phyloP scores from a whole-genome alignment of 2,113 vertebrate genomes.

The Pseudois nayaur region DNA sequence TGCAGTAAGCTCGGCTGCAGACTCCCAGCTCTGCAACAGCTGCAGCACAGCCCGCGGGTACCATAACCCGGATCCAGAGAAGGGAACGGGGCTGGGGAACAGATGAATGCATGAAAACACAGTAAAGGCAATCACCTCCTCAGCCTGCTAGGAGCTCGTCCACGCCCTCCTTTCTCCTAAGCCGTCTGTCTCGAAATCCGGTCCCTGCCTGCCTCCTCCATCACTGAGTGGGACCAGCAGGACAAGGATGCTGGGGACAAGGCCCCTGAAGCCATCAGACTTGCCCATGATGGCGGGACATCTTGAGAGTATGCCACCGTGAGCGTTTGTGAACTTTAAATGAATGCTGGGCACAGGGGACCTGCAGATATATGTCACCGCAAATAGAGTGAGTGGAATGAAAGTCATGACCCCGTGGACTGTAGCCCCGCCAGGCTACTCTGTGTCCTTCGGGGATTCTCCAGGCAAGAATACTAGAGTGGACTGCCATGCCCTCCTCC shows the following conservation, averaged over 20 bases:
- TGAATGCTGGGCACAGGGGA: accelerated
- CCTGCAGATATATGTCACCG: accelerated
- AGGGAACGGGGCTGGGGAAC: accelerated
- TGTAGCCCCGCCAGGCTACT: neutral
- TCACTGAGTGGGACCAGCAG: neutral
- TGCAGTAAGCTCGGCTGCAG: accelerated
- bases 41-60: accelerated
- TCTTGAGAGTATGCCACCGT: accelerated
- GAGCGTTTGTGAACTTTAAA: accelerated
- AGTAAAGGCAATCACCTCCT: neutral
- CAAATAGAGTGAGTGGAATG: neutral
- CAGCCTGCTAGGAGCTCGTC: accelerated
- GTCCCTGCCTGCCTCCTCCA: too few relatives aligned
- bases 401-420: accelerated
- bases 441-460: neutral
- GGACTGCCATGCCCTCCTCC: neutral
- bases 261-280: neutral
- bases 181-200: accelerated
- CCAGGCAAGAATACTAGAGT: neutral
- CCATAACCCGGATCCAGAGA: accelerated
- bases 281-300: accelerated
- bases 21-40: accelerated
- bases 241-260: too few relatives aligned
- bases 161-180: accelerated
- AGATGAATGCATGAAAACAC: accelerated